Evolutionary conservation across 1,140 invertebrate species (phyloP).

Genomic region (Eurosta solidaginis): DNA sequence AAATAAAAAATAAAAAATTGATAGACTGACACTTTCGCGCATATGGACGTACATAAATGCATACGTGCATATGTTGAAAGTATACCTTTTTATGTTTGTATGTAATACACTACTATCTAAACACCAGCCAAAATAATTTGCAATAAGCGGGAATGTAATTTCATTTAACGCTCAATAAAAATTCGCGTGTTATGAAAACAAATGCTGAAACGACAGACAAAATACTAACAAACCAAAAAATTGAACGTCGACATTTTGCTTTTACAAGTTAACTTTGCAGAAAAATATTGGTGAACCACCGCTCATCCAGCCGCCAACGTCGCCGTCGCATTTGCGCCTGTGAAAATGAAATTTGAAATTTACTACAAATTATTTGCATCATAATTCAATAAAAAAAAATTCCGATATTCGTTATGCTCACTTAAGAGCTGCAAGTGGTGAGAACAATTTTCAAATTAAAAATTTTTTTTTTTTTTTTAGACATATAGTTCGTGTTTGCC

Average conservation of each 20-base stretch:
- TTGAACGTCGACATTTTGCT: not conserved
- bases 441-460: not conserved
- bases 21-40: not conserved
- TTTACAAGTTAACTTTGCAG: no score
- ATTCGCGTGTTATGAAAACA: conserved; percentile 9
- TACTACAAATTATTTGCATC: not conserved
- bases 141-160: not conserved
- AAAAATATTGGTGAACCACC: no score
- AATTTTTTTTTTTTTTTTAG: not conserved
- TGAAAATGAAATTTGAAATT: not conserved
- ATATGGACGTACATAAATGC: not conserved
- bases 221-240: not conserved
- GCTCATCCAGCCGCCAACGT: no score
- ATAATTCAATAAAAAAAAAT: not conserved
- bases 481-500: not conserved
- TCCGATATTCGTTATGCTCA: no score
- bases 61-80: not conserved
- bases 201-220: not conserved
- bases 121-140: not conserved
- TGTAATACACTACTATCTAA: not conserved
- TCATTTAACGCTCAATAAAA: conserved; percentile 32
- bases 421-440: not conserved
- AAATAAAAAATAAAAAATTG: not conserved
- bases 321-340: not conserved
- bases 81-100: not conserved